Evolutionary conservation across 2,797 vertebrate species (phyloP), one percentile per base, ranked within the genome.

Genomic region (Siniperca scherzeri): DNA sequence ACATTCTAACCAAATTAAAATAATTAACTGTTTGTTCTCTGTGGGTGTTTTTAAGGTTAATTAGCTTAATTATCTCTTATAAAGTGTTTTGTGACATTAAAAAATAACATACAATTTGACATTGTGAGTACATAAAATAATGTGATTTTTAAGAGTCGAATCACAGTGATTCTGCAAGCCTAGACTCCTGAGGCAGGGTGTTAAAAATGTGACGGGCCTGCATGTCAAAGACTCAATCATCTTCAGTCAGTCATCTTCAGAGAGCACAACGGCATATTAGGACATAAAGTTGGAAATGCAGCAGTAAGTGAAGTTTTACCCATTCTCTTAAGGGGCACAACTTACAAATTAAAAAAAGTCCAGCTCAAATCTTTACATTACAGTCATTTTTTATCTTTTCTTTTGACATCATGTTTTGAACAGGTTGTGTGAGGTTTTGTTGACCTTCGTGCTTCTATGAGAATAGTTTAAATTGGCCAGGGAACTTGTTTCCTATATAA

Each of bases 1-100:
- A 50, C 38, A 12, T 40, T 77, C 14, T 40, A 78, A 55, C n/a
- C 7, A 33, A 71, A 62, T 40, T 17, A 5, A 70, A 73, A 81
- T 3, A 22, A 62, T 16, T 2, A 55, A 65, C 62, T 21, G 30
- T 46, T 55, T 27, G 22, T 56, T 56, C 53, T 27, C 13, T 56
- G 27, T 62, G 3, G 4, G 0, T 5, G 19, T 27, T 36, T 48
- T 65, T 50, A 40, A 36, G 4, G 10, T 72, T 27, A 36, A 38
- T 56, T 9, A 60, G 2, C 4, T 33, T 44, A 48, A 55, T 19
- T n/a, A 16, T 72, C 25, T 70, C 8, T 38, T 27, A 1, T 59
- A 56, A 60, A 42, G 16, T 5, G 10, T 21, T 46, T 44, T 0
- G 56, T 50, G 25, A 64, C 40, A 53, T 64, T 48, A 52, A 14